Conservation (phyloP, 2,888 invertebrate species). For the Stomorhina lunata region DNA sequence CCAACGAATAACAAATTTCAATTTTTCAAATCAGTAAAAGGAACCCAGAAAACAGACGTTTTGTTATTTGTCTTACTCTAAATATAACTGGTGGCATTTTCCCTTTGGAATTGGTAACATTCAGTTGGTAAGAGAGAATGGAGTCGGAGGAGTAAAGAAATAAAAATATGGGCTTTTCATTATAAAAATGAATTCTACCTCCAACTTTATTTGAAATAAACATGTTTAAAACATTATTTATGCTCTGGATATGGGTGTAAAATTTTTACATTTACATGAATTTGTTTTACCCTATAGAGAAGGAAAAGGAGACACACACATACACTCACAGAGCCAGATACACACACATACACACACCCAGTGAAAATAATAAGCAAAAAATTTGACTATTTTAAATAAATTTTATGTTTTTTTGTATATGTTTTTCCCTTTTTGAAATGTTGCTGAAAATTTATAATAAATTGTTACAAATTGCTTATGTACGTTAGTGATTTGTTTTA, state of each 20-base stretch:
- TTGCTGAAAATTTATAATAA: slow-evolving; percentile 61
- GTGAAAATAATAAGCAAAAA: not conserved
- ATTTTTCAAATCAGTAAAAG: slow-evolving; percentile 16
- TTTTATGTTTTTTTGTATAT: slow-evolving; percentile 6
- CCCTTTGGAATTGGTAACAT: not conserved
- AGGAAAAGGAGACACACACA: too few relatives aligned
- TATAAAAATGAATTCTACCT: not conserved
- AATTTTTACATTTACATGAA: not conserved
- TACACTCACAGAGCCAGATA: too few relatives aligned
- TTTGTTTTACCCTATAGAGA: not conserved
- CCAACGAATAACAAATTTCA: slow-evolving; percentile 18
- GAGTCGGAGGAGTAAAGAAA: not conserved
- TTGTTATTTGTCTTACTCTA: slow-evolving; percentile 29
- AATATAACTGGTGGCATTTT: not conserved
- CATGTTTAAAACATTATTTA: slow-evolving; percentile 40
- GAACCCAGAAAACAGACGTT: not conserved
- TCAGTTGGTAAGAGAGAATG: not conserved
- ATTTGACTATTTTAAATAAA: slow-evolving; percentile 30
- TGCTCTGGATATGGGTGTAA: not conserved
- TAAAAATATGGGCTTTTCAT: not conserved
- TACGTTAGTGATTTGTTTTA: slow-evolving; percentile 57
- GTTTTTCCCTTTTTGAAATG: slow-evolving; percentile 21
- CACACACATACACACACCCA: too few relatives aligned
- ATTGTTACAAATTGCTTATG: slow-evolving; percentile 64
- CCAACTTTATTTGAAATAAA: not conserved